Base-by-base conservation (phyloP, 2,888 invertebrate species). In the Prosapia bicincta region DNA sequence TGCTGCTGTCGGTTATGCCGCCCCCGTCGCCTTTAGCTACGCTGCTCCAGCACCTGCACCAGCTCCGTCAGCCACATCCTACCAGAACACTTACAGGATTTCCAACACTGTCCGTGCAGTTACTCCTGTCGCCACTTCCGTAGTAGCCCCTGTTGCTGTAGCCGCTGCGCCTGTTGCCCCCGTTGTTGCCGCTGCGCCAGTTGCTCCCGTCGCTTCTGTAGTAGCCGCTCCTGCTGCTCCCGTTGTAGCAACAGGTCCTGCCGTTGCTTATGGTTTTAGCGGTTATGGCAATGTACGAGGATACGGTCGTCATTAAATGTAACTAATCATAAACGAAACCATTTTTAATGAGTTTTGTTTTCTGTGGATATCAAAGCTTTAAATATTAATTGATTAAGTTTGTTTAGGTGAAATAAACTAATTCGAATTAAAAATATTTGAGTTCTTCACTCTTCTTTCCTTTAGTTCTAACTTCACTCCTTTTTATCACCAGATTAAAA, bases 31-130 rank as follows among this genome's bases (percentile, higher is more conserved):
- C 25, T 23, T 65, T 6, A 28, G 24, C 28, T 30, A 20, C 28
- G 20, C 68, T 15, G 43, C 67, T 9, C 30, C 66, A 32, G 65
- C 65, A 9, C 66, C 66, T 0, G 38, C 67, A 23, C 68, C 15
- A 83, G 85, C 85, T 20, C 85, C 85, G 82, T 79, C 78, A 6
- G 80, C 80, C 75, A 82, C 81, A 25, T 80, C 76, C 77, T 69
- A 54, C 69, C 54, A 69, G n/a, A 69, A 69, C 28, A 74, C 66
- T 25, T 74, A 74, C 43, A 38, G 73, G 26, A 54, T 73, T 9
- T 26, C 74, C 26, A 74, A 54, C 69, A 54, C 74, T n/a, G 74
- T 69, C 28, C 26, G 69, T 13, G 25, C 67, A 1, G 26, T 43
- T n/a, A 38, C 75, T 26, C 67, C 67, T 25, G 67, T 26, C 10